Percentiles rank a stretch among this genome's conserved stretches.
phyloP scores from a whole-genome alignment of 2,888 invertebrate genomes.

The Patella ulyssiponensis region DNA sequence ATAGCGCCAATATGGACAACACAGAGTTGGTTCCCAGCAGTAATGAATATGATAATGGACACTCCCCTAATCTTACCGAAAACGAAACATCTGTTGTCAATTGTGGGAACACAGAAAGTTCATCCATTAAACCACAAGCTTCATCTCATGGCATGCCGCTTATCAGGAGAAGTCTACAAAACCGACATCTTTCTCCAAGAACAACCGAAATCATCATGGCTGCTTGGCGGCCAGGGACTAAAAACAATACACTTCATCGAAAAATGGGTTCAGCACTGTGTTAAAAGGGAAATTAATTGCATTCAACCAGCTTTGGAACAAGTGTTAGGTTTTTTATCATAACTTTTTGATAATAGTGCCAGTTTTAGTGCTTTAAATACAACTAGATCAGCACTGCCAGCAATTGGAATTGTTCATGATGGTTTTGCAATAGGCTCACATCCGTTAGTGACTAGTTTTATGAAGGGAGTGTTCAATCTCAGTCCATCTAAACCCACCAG shows the following conservation, averaged over 20 bases:
- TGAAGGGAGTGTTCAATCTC: slow-evolving; percentile 29
- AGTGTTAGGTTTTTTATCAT: slow-evolving; percentile 17
- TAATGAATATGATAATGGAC: slow-evolving; percentile 5
- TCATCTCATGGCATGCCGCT: slow-evolving; percentile 18
- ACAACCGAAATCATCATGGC: slow-evolving; percentile 20
- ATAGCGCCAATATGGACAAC: slow-evolving; percentile 22
- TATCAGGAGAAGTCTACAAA: slow-evolving; percentile 16
- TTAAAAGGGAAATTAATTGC: slow-evolving; percentile 12
- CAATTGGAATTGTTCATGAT: slow-evolving; percentile 25
- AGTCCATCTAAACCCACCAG: slow-evolving; percentile 26
- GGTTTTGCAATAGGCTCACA: slow-evolving; percentile 29
- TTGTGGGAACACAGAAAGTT: neutral
- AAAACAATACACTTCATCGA: slow-evolving; percentile 24
- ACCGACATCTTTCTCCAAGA: slow-evolving; percentile 8
- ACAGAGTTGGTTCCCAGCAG: slow-evolving; percentile 15
- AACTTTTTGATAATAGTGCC: slow-evolving; percentile 12
- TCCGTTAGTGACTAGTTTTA: slow-evolving; percentile 24
- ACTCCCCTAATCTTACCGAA: slow-evolving; percentile 10
- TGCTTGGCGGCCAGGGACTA: slow-evolving; percentile 28
- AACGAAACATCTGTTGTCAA: neutral
- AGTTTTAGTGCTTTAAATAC: slow-evolving; percentile 28
- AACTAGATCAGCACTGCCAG: slow-evolving; percentile 22
- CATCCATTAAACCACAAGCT: slow-evolving; percentile 24
- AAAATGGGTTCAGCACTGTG: slow-evolving; percentile 33
- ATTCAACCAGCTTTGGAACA: slow-evolving; percentile 18